Evolutionary conservation across 2,888 invertebrate species (phyloP), one percentile per base, ranked within the genome.

Genomic region (Zhuqinia jingwanae): DNA sequence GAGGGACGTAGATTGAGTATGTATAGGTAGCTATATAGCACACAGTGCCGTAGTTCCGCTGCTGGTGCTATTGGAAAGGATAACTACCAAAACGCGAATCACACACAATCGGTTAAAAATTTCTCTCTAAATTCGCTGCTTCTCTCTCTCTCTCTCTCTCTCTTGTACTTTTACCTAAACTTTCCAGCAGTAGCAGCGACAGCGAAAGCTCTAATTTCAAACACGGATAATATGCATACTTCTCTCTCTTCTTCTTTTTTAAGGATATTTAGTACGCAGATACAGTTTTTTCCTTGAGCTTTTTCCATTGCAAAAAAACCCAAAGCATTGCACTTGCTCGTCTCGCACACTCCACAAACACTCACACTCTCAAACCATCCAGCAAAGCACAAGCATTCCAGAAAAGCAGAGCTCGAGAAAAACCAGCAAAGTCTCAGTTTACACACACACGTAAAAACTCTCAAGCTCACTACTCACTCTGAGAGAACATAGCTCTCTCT

Each of bases 261-360:
- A n/a, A 36, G 65, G 36, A 20, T 77, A 42, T n/a, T 27, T 58
- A 77, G 77, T 77, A 77, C 77, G 77, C 77, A 77, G 77, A 77
- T 77, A 77, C 77, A 58, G 77, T 77, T 77, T 60, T 77, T 25
- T 36, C 8, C 13, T 13, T 8, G 2, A 70, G 45, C 68, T n/a
- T 45, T 70, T 70, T 25, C 13, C 68, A 70, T 70, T 47, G 63
- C 75, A 22, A 42, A 15, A 20, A 22, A 70, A 70, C 36, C 15
- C 22, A 30, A 68, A 47, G 65, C 65, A 17, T 65, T 70, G 45
- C 45, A 42, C 22, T 36, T 10, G 17, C 65, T 65, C 65, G 15
- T n/a, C n/a, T n/a, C n/a, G n/a, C n/a, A n/a, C n/a, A n/a, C n/a
- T n/a, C n/a, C n/a, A n/a, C n/a, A n/a, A n/a, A n/a, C n/a, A n/a